Percentiles rank a stretch among this genome's conserved stretches.
phyloP scores from a whole-genome alignment of 37 sponge, comb jelly and placozoan species.

The Amphimedon queenslandica region DNA sequence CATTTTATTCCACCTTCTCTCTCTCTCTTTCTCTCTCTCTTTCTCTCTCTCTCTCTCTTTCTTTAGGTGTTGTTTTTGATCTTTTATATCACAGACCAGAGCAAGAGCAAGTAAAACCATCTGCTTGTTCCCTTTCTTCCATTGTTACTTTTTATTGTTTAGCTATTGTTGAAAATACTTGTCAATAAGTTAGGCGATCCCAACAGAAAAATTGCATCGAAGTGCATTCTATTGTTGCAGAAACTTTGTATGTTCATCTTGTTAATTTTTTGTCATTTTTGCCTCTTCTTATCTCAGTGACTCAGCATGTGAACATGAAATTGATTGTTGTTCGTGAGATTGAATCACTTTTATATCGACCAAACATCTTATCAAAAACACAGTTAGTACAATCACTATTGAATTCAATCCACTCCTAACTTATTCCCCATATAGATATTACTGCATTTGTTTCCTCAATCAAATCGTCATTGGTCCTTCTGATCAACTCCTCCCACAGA shows the following conservation, averaged over 20 bases:
- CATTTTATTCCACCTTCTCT: too few relatives aligned
- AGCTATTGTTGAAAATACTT: slow-evolving; percentile 74
- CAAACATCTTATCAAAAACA: slow-evolving; percentile 81
- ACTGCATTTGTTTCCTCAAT: slow-evolving; percentile 88
- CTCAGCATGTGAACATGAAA: slow-evolving; percentile 94
- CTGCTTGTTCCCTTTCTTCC: not conserved
- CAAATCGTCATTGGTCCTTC: slow-evolving; percentile 65
- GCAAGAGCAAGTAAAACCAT: slow-evolving; percentile 65
- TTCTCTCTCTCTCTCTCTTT: not conserved
- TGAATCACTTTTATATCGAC: slow-evolving; percentile 82
- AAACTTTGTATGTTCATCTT: slow-evolving; percentile 62
- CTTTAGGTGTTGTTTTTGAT: slow-evolving; percentile 76
- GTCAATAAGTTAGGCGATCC: slow-evolving; percentile 99
- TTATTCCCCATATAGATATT: slow-evolving; percentile 58
- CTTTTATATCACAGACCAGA: slow-evolving; percentile 79
- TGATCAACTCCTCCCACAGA: slow-evolving; percentile 56
- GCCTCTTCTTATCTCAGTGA: slow-evolving; percentile 37
- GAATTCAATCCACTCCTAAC: not conserved
- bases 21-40: not conserved
- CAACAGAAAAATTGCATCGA: slow-evolving; percentile 82
- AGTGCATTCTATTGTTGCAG: slow-evolving; percentile 67
- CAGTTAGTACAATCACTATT: slow-evolving; percentile 58
- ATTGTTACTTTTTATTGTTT: slow-evolving; percentile 6
- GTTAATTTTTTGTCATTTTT: not conserved
- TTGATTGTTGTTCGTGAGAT: slow-evolving; percentile 79